Evolutionary conservation across 2,113 vertebrate genomes (phyloP).

Genomic region (Cavia aperea): DNA sequence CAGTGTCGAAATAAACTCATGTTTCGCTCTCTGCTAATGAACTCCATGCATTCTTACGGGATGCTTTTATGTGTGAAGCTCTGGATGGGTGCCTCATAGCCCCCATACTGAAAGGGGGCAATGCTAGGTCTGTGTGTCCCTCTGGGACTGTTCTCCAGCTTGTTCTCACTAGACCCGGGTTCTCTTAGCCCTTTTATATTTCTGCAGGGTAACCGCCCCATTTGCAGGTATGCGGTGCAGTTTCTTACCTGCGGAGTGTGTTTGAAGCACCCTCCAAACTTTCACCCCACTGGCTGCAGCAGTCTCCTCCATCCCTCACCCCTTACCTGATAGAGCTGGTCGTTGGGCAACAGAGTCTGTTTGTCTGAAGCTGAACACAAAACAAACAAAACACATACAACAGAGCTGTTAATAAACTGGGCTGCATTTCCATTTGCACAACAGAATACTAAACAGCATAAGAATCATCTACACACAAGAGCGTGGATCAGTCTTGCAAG

Average conservation of each 20-base stretch:
- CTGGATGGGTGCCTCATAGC: not conserved
- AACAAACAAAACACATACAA: not conserved
- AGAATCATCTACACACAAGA: not conserved
- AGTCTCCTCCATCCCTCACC: not conserved
- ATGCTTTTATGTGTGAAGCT: not conserved
- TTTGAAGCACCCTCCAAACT: slow-evolving; percentile 15
- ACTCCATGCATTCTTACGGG: not conserved
- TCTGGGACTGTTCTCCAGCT: not conserved
- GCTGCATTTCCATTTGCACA: not conserved
- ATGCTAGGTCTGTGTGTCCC: not conserved
- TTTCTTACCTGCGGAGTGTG: not conserved
- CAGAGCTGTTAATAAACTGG: not conserved
- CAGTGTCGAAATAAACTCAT: not conserved
- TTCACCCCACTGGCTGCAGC: not conserved
- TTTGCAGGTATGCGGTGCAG: not conserved
- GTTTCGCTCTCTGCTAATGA: not conserved
- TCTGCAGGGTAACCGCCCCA: not conserved
- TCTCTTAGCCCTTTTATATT: not conserved
- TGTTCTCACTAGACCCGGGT: not conserved
- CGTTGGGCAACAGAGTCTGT: slow-evolving; percentile 66
- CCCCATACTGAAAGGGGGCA: not conserved
- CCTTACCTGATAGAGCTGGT: slow-evolving; percentile 70
- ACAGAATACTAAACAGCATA: not conserved
- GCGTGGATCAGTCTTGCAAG: not conserved
- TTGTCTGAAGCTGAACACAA: slow-evolving; percentile 68